A percentile compares a stretch with the other conserved stretches of the same genome.
These are phyloP conservation scores for Chunga burmeisteri DNA, from an alignment of 2,113 vertebrate species.

Conservation along the genomic window DNA sequence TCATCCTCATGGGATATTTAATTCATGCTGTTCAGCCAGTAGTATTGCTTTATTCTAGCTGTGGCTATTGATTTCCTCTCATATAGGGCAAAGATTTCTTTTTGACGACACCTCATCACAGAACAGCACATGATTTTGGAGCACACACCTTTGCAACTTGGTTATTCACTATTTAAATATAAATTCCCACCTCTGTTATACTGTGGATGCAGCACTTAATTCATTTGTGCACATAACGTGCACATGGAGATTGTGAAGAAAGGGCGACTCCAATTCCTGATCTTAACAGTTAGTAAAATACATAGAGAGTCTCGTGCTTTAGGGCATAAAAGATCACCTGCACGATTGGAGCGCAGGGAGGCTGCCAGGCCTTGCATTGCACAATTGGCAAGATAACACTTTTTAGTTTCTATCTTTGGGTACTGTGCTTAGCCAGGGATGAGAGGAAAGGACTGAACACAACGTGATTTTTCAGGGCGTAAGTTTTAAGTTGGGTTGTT, in stretches of 20 bases:
- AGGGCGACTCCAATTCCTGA: not conserved
- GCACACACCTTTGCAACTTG: not conserved
- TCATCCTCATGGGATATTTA: not conserved
- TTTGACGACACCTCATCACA: not conserved
- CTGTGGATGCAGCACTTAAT: not conserved
- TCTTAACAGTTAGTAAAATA: not conserved
- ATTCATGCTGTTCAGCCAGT: not conserved
- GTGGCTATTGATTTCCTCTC: not conserved
- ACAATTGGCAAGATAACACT: not conserved
- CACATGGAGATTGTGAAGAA: not conserved
- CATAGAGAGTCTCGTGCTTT: not conserved
- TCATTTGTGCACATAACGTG: not conserved
- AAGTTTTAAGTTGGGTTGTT: not conserved
- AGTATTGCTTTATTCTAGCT: not conserved
- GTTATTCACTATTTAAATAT: not conserved
- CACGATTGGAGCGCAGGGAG: rapidly evolving
- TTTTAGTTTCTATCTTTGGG: not conserved
- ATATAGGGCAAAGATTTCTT: not conserved
- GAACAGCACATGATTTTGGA: not conserved
- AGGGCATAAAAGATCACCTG: not conserved
- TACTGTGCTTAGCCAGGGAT: not conserved
- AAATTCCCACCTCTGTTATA: not conserved
- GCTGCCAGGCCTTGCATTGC: not conserved
- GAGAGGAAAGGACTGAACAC: not conserved
- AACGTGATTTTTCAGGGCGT: not conserved